Percentiles rank a stretch among this genome's conserved stretches.
Conservation (phyloP, 2,113 vertebrate genomes). For the Sorex araneus region DNA sequence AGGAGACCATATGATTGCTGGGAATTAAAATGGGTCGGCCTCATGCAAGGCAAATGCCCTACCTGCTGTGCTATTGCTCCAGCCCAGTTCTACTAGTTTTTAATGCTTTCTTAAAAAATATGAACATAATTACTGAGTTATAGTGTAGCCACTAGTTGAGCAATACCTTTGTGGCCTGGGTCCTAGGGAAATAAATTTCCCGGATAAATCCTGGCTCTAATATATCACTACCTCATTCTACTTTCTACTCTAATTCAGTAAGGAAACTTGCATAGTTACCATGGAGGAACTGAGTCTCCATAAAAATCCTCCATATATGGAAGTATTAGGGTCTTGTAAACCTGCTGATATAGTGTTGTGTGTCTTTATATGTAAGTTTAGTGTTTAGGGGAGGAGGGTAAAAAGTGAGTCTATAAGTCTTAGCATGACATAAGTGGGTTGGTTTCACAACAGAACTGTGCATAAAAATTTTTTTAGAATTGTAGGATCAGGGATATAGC, state of each 20-base stretch:
- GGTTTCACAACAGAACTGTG: background rate
- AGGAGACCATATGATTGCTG: too few relatives aligned
- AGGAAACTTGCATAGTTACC: constrained; percentile 42
- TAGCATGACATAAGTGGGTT: background rate
- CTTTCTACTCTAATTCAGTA: constrained; percentile 43
- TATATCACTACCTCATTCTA: constrained; percentile 16
- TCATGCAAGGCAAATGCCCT: too few relatives aligned
- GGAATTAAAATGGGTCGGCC: too few relatives aligned
- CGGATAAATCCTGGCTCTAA: background rate
- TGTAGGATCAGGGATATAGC: background rate
- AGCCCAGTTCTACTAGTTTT: too few relatives aligned
- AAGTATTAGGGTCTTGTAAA: constrained; percentile 48
- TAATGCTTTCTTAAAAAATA: constrained; percentile 19
- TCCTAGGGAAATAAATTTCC: background rate
- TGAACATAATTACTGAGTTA: background rate
- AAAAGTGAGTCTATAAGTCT: background rate
- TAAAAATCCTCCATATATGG: constrained; percentile 53
- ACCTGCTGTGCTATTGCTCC: too few relatives aligned
- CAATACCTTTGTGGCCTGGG: background rate
- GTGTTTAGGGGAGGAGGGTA: background rate
- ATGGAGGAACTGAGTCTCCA: background rate
- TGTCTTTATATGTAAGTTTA: constrained; percentile 32
- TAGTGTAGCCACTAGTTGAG: background rate
- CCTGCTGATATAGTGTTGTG: constrained; percentile 31
- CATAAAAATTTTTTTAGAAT: background rate